Evolutionary conservation across 1,140 invertebrate genomes (phyloP), one percentile per base, ranked within the genome.

Genomic region (Drosophila parvula): DNA sequence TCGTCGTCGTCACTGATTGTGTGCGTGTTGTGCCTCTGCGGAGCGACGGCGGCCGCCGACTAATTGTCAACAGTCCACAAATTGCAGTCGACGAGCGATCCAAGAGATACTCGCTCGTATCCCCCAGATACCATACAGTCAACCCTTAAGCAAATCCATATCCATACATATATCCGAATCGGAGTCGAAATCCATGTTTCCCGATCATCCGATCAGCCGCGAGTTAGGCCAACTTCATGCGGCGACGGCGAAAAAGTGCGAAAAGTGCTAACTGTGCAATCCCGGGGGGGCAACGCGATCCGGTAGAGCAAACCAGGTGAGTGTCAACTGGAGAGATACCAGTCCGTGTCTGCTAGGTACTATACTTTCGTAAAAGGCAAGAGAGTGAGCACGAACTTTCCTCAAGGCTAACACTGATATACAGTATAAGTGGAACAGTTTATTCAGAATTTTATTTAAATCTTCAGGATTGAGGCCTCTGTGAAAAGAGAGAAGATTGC

Each of bases 1-100:
- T 30, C 4, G 4, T 30, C 4, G 30, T 30, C 36, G 36, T 14
- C 5, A 11, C 38, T 41, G 48, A 59, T 59, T 9, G 50, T 30
- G 58, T 74, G 47, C 61, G 73, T 57, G 59, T 74, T 62, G 69
- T 78, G 45, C 68, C 56, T 65, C 59, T 56, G 53, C 44, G 60
- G 59, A 68, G 70, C 55, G 7, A 30, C 30, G 36, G 4, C 36
- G 41, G 0, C 44, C n/a, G 32, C 8, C 58, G n/a, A 28, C 57
- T 58, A 63, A 63, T 63, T 63, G 53, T 59, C 62, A 65, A 60
- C 62, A 64, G 28, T 64, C 32, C 32, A 61, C 61, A 41, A 55
- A 30, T 41, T 57, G 60, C 50, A 61, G 14, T 34, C 56, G 30
- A 34, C 56, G 30, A 34, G 36, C 51, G 5, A 43, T 11, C 38